Conservation (phyloP, 2,113 vertebrate species). For the Ceyx melanurus region DNA sequence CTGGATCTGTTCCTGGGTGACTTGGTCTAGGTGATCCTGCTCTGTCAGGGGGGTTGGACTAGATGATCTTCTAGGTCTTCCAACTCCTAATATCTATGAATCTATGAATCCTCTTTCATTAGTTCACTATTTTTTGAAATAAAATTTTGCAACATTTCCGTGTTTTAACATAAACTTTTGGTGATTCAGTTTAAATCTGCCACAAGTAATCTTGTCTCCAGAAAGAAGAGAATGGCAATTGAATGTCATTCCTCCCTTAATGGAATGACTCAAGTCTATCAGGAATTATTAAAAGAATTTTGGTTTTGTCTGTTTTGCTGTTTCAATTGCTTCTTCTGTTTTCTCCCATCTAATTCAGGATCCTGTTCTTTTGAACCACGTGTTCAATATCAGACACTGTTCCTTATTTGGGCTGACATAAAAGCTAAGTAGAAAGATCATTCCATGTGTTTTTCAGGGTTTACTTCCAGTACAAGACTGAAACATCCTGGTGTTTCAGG, state of each 20-base stretch:
- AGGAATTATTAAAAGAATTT: background rate
- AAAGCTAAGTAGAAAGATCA: background rate
- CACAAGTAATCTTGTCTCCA: background rate
- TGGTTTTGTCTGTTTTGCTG: background rate
- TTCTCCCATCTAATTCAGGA: background rate
- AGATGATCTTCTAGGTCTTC: too few species aligned
- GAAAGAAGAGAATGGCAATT: background rate
- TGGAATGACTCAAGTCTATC: background rate
- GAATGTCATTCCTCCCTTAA: background rate
- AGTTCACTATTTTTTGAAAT: background rate
- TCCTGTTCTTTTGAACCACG: background rate
- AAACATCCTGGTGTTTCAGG: background rate
- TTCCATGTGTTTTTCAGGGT: background rate
- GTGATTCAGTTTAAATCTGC: background rate
- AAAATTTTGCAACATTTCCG: background rate
- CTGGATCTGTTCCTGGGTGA: too few species aligned
- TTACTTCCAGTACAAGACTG: background rate
- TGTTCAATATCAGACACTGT: background rate
- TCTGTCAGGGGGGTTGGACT: too few species aligned
- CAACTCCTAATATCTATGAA: too few species aligned
- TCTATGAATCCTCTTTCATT: too few species aligned
- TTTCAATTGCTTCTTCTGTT: background rate
- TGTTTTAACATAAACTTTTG: background rate
- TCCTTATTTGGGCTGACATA: background rate
- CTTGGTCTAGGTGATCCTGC: too few species aligned